phyloP scores from a whole-genome alignment of 2,888 invertebrate species.

The Meteorus colon region DNA sequence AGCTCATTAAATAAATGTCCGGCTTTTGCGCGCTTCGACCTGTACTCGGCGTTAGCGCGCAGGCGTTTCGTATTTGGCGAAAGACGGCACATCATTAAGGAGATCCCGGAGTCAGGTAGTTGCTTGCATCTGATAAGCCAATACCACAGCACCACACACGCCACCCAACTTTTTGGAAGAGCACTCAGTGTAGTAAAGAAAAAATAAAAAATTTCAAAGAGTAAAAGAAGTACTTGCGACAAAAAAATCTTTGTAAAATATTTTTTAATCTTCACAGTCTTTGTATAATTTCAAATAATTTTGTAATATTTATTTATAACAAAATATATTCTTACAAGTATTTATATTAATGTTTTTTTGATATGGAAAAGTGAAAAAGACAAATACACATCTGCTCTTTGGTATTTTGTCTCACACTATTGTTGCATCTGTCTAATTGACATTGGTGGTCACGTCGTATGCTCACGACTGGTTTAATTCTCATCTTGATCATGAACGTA shows the following conservation, averaged over 20 bases:
- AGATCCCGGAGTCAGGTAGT: constrained; percentile 11
- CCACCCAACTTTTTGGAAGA: neutral
- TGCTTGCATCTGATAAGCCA: constrained; percentile 21
- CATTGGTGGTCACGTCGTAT: constrained; percentile 44
- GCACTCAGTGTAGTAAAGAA: neutral
- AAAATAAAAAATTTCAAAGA: neutral
- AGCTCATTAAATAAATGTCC: constrained; percentile 11
- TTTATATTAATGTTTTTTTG: neutral
- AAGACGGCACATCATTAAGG: constrained; percentile 15
- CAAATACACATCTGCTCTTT: constrained; percentile 56
- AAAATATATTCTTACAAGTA: neutral
- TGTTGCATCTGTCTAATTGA: constrained; percentile 58
- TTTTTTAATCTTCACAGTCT: too few relatives aligned
- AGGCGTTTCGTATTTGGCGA: neutral
- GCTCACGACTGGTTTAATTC: constrained; percentile 1
- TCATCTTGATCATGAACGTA: constrained; percentile 11
- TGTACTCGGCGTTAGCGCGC: neutral
- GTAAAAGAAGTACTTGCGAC: neutral
- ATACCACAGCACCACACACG: neutral
- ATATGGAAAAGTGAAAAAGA: constrained; percentile 21
- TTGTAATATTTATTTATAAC: neutral
- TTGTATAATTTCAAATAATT: neutral
- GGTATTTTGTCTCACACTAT: constrained; percentile 48
- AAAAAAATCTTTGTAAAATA: neutral
- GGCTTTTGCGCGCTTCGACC: neutral